phyloP scores from a whole-genome alignment of 23 tunicate species.

The Botrylloides violaceus region DNA sequence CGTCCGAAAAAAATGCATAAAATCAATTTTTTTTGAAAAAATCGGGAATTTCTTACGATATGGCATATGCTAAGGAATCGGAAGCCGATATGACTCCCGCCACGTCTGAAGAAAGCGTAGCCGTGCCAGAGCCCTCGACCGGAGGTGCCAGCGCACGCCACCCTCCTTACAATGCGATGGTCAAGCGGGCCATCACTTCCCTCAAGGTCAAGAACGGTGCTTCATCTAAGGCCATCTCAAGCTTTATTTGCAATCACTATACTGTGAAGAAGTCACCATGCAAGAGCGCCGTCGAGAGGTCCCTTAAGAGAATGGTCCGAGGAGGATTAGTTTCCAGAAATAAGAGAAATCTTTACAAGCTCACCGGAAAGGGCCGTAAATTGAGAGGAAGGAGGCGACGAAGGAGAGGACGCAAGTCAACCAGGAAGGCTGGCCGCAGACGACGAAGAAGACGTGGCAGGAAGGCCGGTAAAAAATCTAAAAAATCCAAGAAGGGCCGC shows the following conservation, averaged over 20 bases:
- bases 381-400: slow-evolving; percentile 35
- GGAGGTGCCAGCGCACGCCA: slow-evolving; percentile 31
- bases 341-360: slow-evolving; percentile 38
- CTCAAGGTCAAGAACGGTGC: slow-evolving; percentile 42
- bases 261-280: slow-evolving; percentile 59
- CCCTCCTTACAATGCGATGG: slow-evolving; percentile 66
- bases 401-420: slow-evolving; percentile 21
- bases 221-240: slow-evolving; percentile 56
- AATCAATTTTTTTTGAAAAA: background rate
- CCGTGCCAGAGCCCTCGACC: slow-evolving; percentile 57
- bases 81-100: slow-evolving; percentile 87
- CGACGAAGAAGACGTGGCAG: slow-evolving; percentile 18
- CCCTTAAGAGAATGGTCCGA: slow-evolving; percentile 51
- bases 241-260: slow-evolving; percentile 45
- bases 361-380: slow-evolving; percentile 61
- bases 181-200: slow-evolving; percentile 49
- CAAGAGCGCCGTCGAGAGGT: slow-evolving; percentile 48
- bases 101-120: slow-evolving; percentile 77
- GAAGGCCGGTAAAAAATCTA: slow-evolving; percentile 27
- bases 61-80: slow-evolving; percentile 48
- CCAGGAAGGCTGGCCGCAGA: slow-evolving; percentile 10
- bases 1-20: slow-evolving; percentile 17
- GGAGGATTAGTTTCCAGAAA: slow-evolving; percentile 42
- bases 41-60: too few relatives aligned
- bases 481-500: slow-evolving; percentile 32